These are phyloP conservation scores for Oceanodroma leucorhoa DNA, from an alignment of 2,797 vertebrate genomes.

Conservation along the genomic window DNA sequence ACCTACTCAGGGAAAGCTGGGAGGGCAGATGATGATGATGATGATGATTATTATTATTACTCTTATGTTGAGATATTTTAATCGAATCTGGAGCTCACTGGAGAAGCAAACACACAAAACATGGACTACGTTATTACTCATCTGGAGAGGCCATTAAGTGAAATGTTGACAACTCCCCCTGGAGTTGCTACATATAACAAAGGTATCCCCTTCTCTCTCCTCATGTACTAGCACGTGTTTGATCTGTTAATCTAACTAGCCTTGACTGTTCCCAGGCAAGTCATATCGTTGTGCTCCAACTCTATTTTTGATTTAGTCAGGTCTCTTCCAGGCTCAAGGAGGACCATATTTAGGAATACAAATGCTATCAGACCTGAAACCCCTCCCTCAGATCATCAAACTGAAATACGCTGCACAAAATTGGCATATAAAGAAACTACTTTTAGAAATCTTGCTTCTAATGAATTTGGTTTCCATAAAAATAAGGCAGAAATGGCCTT, in stretches of 20 bases:
- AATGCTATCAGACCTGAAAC: not conserved
- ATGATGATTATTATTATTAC: too few species aligned
- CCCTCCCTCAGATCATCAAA: not conserved
- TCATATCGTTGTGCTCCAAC: not conserved
- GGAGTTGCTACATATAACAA: not conserved
- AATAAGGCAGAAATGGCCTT: not conserved
- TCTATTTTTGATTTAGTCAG: not conserved
- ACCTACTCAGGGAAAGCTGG: not conserved
- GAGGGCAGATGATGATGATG: too few species aligned
- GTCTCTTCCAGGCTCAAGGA: not conserved
- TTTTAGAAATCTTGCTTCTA: not conserved
- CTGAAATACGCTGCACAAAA: not conserved
- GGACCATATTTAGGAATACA: not conserved
- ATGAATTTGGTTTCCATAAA: not conserved
- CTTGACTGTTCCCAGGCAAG: not conserved
- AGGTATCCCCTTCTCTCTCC: not conserved
- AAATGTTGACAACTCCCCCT: not conserved
- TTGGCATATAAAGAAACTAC: not conserved
- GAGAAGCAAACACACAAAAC: not conserved
- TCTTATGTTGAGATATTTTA: not conserved
- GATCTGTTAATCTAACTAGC: not conserved
- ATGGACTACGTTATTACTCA: not conserved
- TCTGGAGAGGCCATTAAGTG: not conserved
- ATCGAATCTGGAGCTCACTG: not conserved
- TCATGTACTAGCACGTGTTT: not conserved